Evolutionary conservation across 2,888 invertebrate genomes (phyloP).

Genomic region (Sinopyrophorus schimmeli): DNA sequence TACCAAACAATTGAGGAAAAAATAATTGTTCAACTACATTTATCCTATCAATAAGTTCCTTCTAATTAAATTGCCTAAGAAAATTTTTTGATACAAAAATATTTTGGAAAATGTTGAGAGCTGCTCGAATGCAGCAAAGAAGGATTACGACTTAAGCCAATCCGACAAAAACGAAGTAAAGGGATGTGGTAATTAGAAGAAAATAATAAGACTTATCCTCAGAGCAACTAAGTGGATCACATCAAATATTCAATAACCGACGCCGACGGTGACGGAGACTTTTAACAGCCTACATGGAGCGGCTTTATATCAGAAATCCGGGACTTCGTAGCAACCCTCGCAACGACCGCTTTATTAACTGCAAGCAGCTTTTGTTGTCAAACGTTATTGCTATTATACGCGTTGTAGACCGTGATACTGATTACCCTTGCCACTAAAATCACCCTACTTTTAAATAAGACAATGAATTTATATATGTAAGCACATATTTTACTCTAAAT

Average conservation of each 20-base stretch:
- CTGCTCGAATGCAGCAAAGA: too few species aligned
- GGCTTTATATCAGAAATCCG: slow-evolving; percentile 22
- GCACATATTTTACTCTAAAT: too few species aligned
- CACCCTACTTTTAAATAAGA: neutral
- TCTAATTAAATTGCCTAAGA: too few species aligned
- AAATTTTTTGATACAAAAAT: too few species aligned
- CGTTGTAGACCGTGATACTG: slow-evolving; percentile 11
- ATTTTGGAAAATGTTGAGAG: too few species aligned
- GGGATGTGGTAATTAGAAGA: slow-evolving; percentile 17
- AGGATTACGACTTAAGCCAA: too few species aligned
- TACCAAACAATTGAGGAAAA: too few species aligned
- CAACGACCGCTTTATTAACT: slow-evolving; percentile 35
- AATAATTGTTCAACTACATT: too few species aligned
- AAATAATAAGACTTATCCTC: slow-evolving; percentile 16
- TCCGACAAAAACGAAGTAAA: too few species aligned
- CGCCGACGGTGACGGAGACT: slow-evolving; percentile 27
- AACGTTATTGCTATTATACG: slow-evolving; percentile 34
- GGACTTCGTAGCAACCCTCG: slow-evolving; percentile 24
- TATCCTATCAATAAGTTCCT: too few species aligned
- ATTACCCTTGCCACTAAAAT: slow-evolving; percentile 1
- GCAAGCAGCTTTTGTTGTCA: slow-evolving; percentile 37
- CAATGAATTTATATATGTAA: too few species aligned
- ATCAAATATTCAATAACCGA: slow-evolving; percentile 39
- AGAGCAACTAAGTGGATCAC: slow-evolving; percentile 36
- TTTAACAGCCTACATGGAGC: slow-evolving; percentile 20